phyloP scores from a whole-genome alignment of 2,888 invertebrate species.

The Apamea monoglypha region DNA sequence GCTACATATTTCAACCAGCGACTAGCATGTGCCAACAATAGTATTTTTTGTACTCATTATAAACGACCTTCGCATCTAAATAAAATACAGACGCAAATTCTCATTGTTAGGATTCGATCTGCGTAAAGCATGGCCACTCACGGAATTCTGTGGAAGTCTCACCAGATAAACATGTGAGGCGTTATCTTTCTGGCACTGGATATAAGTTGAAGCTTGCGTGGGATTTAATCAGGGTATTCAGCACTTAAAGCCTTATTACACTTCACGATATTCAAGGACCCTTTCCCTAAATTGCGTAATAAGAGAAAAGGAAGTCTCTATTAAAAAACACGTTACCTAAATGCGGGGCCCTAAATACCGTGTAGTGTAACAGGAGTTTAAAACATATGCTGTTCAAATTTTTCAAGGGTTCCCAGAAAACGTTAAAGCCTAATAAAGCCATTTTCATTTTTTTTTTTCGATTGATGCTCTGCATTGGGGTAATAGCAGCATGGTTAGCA shows the following conservation, averaged over 20 bases:
- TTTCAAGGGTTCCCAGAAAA: not conserved
- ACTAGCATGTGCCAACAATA: constrained; percentile 32
- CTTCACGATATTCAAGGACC: too few species aligned
- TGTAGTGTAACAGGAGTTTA: too few species aligned
- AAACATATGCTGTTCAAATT: not conserved
- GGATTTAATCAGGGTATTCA: too few species aligned
- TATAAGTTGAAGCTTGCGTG: not conserved
- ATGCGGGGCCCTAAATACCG: too few species aligned
- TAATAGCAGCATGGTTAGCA: not conserved
- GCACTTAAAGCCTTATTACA: not conserved
- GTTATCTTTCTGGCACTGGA: not conserved
- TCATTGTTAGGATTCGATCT: constrained; percentile 26
- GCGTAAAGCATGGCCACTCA: constrained; percentile 29
- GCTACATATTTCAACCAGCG: constrained; percentile 15
- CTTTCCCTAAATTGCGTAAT: too few species aligned
- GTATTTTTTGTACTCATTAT: constrained; percentile 37
- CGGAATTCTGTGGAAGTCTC: constrained; percentile 8
- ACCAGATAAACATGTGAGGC: constrained; percentile 5
- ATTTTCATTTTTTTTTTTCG: not conserved
- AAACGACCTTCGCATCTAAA: constrained; percentile 47
- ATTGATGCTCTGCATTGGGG: not conserved
- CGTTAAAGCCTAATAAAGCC: not conserved
- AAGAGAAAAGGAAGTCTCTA: too few species aligned
- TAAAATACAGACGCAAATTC: constrained; percentile 40
- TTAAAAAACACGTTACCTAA: too few species aligned